Percentiles rank a stretch among this genome's conserved stretches.
phyloP scores from a whole-genome alignment of 2,888 invertebrate species.

The Morinoia aosen region DNA sequence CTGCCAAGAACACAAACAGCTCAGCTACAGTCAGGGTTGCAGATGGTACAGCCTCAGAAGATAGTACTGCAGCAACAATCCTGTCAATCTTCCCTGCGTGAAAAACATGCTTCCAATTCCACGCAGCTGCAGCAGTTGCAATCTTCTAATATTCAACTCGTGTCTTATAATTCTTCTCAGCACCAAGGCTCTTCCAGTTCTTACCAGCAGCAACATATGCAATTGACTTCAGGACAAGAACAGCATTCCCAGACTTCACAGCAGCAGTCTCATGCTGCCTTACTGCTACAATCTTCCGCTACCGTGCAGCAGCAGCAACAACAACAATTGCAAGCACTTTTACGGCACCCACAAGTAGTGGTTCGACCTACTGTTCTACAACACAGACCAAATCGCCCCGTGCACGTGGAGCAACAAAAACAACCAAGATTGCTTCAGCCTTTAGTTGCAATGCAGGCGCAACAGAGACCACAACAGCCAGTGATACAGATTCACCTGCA shows the following conservation, averaged over 20 bases:
- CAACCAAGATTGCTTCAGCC: neutral
- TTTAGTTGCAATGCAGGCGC: neutral
- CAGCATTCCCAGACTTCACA: too few species aligned
- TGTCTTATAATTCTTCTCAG: neutral
- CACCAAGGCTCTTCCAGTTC: neutral
- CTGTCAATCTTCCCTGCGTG: neutral
- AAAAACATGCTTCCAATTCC: neutral
- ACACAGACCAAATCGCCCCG: neutral
- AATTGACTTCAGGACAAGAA: neutral
- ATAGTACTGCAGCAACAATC: neutral
- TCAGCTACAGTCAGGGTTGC: neutral
- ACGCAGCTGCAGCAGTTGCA: neutral
- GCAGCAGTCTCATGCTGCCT: neutral
- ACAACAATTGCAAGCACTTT: neutral
- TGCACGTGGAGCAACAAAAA: neutral
- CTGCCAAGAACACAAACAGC: neutral
- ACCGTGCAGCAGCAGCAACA: neutral
- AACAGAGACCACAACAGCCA: neutral
- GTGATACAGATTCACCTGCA: neutral
- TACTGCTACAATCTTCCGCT: neutral
- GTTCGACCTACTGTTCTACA: neutral
- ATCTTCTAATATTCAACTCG: neutral
- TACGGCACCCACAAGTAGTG: neutral
- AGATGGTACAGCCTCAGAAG: neutral
- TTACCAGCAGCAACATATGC: neutral